Percentiles rank a stretch among this genome's conserved stretches.
phyloP scores from a whole-genome alignment of 2,113 vertebrate genomes.

The Tragelaphus strepsiceros region DNA sequence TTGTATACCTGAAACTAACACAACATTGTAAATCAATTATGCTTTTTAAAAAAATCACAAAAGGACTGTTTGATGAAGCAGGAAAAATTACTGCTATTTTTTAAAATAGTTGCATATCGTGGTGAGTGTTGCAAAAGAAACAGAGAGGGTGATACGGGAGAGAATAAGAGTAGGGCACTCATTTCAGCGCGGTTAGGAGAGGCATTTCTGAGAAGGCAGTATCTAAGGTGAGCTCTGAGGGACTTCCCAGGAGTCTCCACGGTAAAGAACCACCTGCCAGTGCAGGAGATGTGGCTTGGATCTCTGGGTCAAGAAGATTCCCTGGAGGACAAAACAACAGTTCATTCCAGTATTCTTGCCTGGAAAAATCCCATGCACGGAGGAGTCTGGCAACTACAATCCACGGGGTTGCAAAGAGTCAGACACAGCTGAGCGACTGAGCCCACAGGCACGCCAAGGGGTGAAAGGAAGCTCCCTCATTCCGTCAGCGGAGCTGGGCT shows the following conservation, averaged over 20 bases:
- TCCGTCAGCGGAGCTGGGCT: neutral
- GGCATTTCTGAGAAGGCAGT: neutral
- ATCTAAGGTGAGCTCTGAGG: neutral
- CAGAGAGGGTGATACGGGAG: neutral
- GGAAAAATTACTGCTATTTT: neutral
- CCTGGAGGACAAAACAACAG: neutral
- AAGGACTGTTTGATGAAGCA: neutral
- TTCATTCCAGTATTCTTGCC: neutral
- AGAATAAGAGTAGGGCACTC: fast-evolving
- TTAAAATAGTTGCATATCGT: neutral
- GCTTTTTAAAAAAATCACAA: neutral
- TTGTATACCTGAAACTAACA: neutral
- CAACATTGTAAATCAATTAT: neutral
- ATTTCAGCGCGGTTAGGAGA: neutral
- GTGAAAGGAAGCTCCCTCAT: neutral
- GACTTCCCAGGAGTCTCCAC: neutral
- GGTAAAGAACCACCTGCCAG: neutral
- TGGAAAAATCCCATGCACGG: neutral
- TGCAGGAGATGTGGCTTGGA: neutral
- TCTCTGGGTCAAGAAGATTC: neutral
- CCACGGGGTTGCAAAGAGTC: neutral
- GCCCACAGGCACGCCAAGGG: fast-evolving
- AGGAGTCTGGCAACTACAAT: neutral
- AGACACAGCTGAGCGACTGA: neutral
- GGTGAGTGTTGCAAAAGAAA: neutral